A percentile compares a stretch with the other conserved stretches of the same genome.
phyloP scores from a whole-genome alignment of 2,113 vertebrate species.

The Psettodes erumei region DNA sequence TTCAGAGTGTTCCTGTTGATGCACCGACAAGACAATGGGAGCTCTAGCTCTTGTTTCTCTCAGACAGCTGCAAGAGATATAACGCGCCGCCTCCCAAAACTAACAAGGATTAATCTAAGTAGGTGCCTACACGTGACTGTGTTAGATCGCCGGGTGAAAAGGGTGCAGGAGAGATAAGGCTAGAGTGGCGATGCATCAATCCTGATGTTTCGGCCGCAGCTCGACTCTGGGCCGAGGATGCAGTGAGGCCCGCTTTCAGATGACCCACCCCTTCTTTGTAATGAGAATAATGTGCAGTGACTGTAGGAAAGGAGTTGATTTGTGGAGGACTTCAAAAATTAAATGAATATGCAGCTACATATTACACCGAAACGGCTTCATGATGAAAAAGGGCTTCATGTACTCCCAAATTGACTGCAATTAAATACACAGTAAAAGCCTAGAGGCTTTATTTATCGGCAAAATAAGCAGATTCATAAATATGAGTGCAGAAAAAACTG shows the following conservation, averaged over 20 bases:
- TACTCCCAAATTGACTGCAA: background rate
- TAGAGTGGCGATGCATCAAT: constrained; percentile 13
- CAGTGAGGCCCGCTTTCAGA: background rate
- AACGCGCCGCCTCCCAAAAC: constrained; percentile 24
- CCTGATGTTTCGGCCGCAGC: constrained; percentile 1
- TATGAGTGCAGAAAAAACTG: background rate
- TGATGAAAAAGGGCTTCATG: background rate
- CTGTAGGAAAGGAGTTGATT: constrained; percentile 7
- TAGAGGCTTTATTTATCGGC: background rate
- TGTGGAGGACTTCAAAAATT: background rate
- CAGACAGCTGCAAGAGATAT: constrained; percentile 17
- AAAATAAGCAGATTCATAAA: background rate
- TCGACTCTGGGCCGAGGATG: background rate
- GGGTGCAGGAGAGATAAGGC: constrained; percentile 24
- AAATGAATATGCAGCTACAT: constrained; percentile 5
- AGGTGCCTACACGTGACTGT: constrained; percentile 21
- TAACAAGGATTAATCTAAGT: constrained; percentile 29
- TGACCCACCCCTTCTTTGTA: background rate
- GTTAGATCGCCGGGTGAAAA: constrained; percentile 20
- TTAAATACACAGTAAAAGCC: background rate
- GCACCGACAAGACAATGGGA: constrained; percentile 22
- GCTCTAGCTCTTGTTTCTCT: background rate
- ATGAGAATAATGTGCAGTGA: constrained; percentile 1
- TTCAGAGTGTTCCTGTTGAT: background rate
- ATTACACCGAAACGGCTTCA: background rate